phyloP scores from a whole-genome alignment of 35 echinoderm and acorn worm species.

The Anneissia japonica region DNA sequence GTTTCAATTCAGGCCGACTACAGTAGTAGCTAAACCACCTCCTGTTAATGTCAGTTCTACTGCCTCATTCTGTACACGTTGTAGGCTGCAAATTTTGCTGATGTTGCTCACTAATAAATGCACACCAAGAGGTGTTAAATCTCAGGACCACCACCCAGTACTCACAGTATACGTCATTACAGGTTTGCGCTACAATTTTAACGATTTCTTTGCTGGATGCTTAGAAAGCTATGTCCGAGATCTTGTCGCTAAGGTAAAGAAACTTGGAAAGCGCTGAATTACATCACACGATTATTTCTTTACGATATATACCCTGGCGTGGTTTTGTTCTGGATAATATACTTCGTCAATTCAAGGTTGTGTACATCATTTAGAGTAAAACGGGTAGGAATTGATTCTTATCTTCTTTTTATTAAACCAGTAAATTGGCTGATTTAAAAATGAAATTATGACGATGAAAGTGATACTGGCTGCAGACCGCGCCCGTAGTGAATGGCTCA shows the following conservation, averaged over 20 bases:
- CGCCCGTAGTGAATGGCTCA: background rate
- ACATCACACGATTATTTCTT: background rate
- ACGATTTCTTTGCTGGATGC: background rate
- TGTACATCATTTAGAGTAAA: background rate
- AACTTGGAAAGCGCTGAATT: background rate
- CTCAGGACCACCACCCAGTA: background rate
- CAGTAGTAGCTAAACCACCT: background rate
- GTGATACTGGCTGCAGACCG: background rate
- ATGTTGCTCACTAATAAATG: background rate
- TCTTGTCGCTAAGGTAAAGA: background rate
- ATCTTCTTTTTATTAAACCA: background rate
- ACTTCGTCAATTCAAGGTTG: background rate
- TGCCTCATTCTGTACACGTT: background rate
- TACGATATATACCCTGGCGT: background rate
- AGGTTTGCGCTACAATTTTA: background rate
- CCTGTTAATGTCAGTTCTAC: background rate
- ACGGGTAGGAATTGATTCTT: background rate
- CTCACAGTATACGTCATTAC: background rate
- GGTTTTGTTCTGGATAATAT: background rate
- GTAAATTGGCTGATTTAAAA: background rate
- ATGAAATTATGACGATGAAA: background rate
- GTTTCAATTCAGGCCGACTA: background rate
- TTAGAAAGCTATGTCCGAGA: background rate
- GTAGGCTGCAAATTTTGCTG: background rate
- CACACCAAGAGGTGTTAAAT: background rate